Conservation (phyloP, 2,797 vertebrate genomes). For the Triplophysa yarkandensis region DNA sequence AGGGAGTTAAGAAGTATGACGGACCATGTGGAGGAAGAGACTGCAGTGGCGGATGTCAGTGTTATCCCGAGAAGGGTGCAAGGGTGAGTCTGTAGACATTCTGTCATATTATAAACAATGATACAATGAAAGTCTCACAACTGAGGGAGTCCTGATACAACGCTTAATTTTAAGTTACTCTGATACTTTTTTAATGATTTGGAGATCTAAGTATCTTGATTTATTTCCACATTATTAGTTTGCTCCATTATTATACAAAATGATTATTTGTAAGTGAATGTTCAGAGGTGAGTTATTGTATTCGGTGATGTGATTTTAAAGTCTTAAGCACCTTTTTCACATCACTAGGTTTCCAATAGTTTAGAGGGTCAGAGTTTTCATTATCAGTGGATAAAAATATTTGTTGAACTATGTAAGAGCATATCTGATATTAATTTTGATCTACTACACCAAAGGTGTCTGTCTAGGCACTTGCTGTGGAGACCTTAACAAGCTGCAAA, state of each 20-base stretch:
- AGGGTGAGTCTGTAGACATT: conserved; percentile 80
- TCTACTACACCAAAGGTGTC: background rate
- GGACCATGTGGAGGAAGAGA: conserved; percentile 94
- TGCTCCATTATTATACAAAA: no score
- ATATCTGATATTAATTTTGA: no score
- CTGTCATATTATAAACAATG: background rate
- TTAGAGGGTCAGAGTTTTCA: background rate
- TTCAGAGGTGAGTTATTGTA: conserved; percentile 7
- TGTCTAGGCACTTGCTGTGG: background rate
- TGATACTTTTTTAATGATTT: no score
- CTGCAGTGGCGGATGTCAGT: conserved; percentile 92
- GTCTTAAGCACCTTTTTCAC: conserved; percentile 30
- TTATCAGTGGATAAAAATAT: no score
- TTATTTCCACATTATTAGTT: no score
- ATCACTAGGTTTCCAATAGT: conserved; percentile 37
- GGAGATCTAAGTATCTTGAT: no score
- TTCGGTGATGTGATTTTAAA: background rate
- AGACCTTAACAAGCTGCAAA: background rate
- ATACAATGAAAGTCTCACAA: no score
- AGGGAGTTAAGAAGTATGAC: conserved; percentile 90
- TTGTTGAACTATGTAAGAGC: no score
- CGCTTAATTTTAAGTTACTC: no score
- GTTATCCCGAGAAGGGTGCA: conserved; percentile 94
- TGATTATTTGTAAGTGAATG: no score
- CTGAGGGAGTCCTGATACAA: no score